A percentile compares a stretch with the other conserved stretches of the same genome.
These are phyloP conservation scores for Naja naja DNA, from an alignment of 2,113 vertebrate species.

Conservation along the genomic window DNA sequence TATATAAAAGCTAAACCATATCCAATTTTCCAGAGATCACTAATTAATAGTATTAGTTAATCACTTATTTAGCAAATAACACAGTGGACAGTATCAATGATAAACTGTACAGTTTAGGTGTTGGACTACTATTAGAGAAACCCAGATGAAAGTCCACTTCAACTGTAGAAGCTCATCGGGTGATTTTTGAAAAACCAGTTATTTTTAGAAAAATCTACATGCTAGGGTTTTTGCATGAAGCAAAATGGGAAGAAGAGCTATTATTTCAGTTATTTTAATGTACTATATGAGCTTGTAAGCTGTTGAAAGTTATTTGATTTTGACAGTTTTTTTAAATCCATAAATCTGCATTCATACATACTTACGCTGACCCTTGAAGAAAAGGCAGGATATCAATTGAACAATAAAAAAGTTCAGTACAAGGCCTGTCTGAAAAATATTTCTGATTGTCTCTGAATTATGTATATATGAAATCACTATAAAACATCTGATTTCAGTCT, in stretches of 20 bases:
- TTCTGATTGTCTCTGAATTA: neutral
- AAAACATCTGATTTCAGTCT: constrained; percentile 19
- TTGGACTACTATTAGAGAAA: neutral
- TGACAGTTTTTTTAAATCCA: neutral
- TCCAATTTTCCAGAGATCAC: neutral
- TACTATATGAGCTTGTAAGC: neutral
- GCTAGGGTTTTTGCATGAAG: neutral
- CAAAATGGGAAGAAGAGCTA: neutral
- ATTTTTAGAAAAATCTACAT: neutral
- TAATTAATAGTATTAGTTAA: neutral
- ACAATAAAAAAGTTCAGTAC: neutral
- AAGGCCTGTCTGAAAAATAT: neutral
- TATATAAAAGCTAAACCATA: neutral
- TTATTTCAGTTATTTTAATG: neutral
- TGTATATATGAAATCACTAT: neutral
- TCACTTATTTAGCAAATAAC: neutral
- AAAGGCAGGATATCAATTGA: neutral
- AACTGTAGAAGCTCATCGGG: neutral
- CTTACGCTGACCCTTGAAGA: neutral
- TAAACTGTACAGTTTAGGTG: neutral
- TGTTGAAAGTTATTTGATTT: neutral
- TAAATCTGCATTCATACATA: neutral
- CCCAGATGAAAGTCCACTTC: neutral
- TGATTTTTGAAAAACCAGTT: neutral
- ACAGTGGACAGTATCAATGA: neutral